These are phyloP conservation scores for Pyrrhopygopsis socrates DNA, from an alignment of 2,888 invertebrate species.

Conservation along the genomic window DNA sequence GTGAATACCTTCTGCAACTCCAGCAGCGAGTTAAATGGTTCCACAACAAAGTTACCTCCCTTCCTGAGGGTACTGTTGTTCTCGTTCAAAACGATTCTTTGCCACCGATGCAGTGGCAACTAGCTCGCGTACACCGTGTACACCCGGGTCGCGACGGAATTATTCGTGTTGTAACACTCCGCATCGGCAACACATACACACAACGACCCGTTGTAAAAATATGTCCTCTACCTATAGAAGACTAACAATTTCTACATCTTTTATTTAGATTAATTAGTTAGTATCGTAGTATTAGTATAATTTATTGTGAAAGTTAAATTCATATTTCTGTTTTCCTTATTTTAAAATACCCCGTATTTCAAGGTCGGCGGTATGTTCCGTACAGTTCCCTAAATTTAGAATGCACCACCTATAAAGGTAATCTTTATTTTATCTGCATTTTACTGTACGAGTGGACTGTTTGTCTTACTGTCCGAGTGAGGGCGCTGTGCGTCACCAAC, in stretches of 20 bases:
- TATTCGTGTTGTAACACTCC: conserved; percentile 27
- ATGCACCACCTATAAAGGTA: too few species aligned
- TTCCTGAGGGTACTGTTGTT: conserved; percentile 4
- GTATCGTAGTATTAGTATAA: too few species aligned
- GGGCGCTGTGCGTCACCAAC: too few species aligned
- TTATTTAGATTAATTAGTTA: neutral
- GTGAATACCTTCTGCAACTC: conserved; percentile 18
- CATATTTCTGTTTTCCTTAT: too few species aligned
- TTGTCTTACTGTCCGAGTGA: too few species aligned
- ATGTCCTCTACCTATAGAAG: conserved; percentile 15
- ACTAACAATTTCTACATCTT: neutral
- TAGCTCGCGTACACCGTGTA: conserved; percentile 18
- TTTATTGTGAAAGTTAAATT: too few species aligned
- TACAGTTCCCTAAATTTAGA: too few species aligned
- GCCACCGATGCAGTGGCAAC: conserved; percentile 20
- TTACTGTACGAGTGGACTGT: too few species aligned
- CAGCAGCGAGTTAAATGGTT: conserved; percentile 24
- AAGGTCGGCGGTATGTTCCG: too few species aligned
- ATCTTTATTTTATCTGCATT: too few species aligned
- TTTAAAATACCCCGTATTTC: too few species aligned
- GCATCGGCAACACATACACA: conserved; percentile 1
- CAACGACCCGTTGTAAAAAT: conserved; percentile 24
- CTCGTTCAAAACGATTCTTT: conserved; percentile 2
- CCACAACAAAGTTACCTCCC: conserved; percentile 3
- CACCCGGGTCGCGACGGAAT: conserved; percentile 35